A percentile compares a stretch with the other conserved stretches of the same genome.
These are phyloP conservation scores for Mormyrus proboscirostris DNA, from an alignment of 2,797 vertebrate species.

Conservation along the genomic window DNA sequence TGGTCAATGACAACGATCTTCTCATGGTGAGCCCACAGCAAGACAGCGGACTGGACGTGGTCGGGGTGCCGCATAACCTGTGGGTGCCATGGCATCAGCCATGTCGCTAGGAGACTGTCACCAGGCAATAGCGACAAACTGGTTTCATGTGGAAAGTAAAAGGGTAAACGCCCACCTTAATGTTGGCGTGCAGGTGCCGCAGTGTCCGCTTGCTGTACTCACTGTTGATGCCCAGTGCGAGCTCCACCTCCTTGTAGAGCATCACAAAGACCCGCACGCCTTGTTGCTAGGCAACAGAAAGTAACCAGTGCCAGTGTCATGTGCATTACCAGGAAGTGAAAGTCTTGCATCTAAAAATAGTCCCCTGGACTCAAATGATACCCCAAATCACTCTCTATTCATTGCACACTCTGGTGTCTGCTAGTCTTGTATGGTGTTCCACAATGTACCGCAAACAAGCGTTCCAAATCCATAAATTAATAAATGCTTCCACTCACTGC, in stretches of 20 bases:
- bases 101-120: background rate
- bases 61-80: constrained; percentile 94
- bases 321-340: background rate
- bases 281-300: constrained; percentile 69
- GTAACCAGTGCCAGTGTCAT: background rate
- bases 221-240: constrained; percentile 43
- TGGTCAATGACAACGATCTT: background rate
- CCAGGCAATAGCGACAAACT: background rate
- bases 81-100: background rate
- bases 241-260: constrained; percentile 94
- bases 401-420: background rate
- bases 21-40: background rate
- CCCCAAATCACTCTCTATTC: background rate
- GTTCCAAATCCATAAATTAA: background rate
- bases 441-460: background rate
- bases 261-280: constrained; percentile 87
- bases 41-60: constrained; percentile 76
- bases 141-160: background rate
- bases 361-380: background rate
- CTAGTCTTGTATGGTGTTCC: background rate
- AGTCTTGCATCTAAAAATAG: background rate
- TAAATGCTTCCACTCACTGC: background rate
- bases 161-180: constrained; percentile 68
- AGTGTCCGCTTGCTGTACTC: constrained; percentile 88
- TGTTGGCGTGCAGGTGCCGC: constrained; percentile 76